Base-by-base conservation (phyloP, 2,888 invertebrate genomes). In the Meiosimyza platycephala region DNA sequence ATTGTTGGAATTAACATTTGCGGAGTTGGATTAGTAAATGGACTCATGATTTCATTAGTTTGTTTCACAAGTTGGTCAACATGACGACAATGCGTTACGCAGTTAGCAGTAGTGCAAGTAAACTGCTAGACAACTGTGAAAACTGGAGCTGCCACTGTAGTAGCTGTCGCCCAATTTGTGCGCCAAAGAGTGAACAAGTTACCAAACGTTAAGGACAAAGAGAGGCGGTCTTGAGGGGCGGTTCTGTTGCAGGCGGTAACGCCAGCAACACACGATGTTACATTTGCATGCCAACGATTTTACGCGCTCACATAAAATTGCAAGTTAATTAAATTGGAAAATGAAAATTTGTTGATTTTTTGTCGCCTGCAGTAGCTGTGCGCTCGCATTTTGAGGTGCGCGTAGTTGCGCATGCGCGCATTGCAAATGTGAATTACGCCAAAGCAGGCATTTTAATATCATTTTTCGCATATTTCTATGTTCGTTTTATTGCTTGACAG, bases 31-130 rank as follows among this genome's bases (percentile, higher is more conserved):
- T 60, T 52, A 40, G 50, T 28, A 79, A 80, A 79, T 80, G 80
- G 79, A 79, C 80, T 80, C 78, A 80, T 82, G 81, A 81, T 81
- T 82, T 82, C 81, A 81, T 81, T 81, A 80, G 81, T 60, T 33
- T 48, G 64, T 13, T 50, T 18, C 22, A 62, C 76, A 78, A 81
- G 80, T 78, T 77, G 76, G 51, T 52, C 50, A 54, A 33, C 52
- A 60, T 40, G 18, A 6, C 16, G 22, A 40, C 55, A 78, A 77
- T 76, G 79, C 75, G 63, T 60, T 16, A 65, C n/a, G 52, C 50
- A 65, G n/a, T 67, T 64, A 70, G 18, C 59, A 72, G 62, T 71
- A 12, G 65, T 15, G 18, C 13, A 66, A 18, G 55, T 48, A n/a
- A 65, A 50, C n/a, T 22, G 57, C 67, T n/a, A 57, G 67, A 72